Evolutionary conservation across 2,888 invertebrate species (phyloP).

Genomic region (Epiblema foenella): DNA sequence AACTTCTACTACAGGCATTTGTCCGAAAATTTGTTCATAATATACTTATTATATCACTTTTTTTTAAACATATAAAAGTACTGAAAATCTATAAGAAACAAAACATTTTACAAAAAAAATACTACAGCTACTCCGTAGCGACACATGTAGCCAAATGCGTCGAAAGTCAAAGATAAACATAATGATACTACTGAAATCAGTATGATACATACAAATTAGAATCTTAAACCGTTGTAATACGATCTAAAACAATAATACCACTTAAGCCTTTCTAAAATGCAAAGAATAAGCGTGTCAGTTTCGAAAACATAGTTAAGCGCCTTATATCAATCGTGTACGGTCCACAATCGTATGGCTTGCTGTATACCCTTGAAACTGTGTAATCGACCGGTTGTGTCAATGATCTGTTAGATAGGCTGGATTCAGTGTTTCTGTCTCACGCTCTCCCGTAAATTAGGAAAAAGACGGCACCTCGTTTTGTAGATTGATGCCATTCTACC

Average conservation of each 20-base stretch:
- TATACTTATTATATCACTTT: neutral
- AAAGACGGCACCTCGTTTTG: no score
- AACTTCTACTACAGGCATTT: neutral
- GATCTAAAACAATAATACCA: neutral
- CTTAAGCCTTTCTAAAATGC: neutral
- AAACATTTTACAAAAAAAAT: neutral
- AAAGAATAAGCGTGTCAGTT: neutral
- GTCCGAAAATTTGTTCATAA: neutral
- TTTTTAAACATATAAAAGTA: neutral
- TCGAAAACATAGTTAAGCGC: neutral
- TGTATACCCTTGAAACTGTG: neutral
- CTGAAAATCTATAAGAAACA: neutral
- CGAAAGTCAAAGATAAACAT: neutral
- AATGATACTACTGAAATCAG: neutral
- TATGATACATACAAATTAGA: neutral
- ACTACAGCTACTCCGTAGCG: neutral
- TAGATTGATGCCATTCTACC: no score
- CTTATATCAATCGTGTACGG: neutral
- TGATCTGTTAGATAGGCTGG: neutral
- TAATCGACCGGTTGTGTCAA: neutral
- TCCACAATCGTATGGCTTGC: neutral
- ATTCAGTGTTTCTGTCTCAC: neutral
- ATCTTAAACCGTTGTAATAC: neutral
- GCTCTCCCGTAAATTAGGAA: neutral
- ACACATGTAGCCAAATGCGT: neutral